Percentiles rank a stretch among this genome's conserved stretches.
Conservation (phyloP, 1,140 invertebrate genomes). For the Oedothorax gibbosus region DNA sequence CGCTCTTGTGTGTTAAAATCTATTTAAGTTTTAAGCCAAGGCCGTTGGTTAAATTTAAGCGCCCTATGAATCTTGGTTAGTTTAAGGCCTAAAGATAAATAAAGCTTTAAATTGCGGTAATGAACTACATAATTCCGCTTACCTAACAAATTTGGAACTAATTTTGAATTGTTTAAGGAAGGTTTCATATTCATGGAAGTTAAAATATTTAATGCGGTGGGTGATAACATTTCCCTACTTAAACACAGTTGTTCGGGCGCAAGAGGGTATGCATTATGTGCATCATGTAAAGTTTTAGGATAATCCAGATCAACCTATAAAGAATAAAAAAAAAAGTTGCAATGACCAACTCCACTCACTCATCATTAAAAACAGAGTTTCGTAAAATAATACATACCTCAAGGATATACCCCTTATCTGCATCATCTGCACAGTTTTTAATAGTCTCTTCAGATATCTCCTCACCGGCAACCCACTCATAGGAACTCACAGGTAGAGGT, state of each 20-base stretch:
- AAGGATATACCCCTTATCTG: too few species aligned
- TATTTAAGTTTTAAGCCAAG: conserved; percentile 16
- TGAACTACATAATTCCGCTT: conserved; percentile 66
- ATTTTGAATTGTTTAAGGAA: background rate
- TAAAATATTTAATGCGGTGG: background rate
- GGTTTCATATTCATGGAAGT: background rate
- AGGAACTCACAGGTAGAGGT: conserved; percentile 16
- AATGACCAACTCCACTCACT: too few species aligned
- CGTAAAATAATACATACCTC: conserved; percentile 52
- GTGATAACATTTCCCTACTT: conserved; percentile 46
- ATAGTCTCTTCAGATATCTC: too few species aligned
- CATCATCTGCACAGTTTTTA: too few species aligned
- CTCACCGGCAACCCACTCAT: conserved; percentile 56
- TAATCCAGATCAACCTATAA: conserved; percentile 62
- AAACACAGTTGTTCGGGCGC: conserved; percentile 67
- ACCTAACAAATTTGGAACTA: too few species aligned
- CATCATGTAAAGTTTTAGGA: conserved; percentile 63
- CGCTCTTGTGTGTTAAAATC: conserved; percentile 68
- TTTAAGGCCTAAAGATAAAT: conserved; percentile 67
- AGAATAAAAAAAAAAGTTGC: too few species aligned
- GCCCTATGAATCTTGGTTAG: conserved; percentile 62
- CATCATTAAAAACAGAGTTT: too few species aligned
- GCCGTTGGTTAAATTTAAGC: conserved; percentile 59
- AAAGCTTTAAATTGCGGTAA: conserved; percentile 71
- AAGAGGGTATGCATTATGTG: conserved; percentile 69